Conservation (phyloP, 2,797 vertebrate species). For the Artibeus jamaicensis region DNA sequence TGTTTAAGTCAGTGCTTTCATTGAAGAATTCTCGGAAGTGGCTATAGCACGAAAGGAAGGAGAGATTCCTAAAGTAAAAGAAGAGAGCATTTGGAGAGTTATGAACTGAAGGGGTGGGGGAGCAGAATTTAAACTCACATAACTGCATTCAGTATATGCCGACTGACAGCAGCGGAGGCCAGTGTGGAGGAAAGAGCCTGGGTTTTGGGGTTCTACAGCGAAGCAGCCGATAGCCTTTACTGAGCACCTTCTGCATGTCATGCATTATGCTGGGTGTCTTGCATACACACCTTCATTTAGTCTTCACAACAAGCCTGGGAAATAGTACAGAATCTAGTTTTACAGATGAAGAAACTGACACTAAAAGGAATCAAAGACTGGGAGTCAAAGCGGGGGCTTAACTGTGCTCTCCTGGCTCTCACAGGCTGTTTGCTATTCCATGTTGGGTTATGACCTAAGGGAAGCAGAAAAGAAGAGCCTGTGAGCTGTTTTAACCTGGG, state of each 20-base stretch:
- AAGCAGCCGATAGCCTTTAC: neutral
- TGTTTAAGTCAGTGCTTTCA: conserved; percentile 31
- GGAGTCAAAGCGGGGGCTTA: neutral
- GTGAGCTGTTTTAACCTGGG: neutral
- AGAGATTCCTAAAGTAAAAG: conserved; percentile 17
- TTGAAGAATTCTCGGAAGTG: conserved; percentile 59
- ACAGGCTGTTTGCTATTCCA: neutral
- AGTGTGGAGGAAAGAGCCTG: neutral
- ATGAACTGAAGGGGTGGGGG: neutral
- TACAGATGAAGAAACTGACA: neutral
- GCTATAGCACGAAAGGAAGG: neutral
- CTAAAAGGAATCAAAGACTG: neutral
- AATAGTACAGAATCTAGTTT: neutral
- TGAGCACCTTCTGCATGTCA: neutral
- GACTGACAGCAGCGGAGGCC: neutral
- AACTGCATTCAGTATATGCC: neutral
- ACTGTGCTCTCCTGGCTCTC: neutral
- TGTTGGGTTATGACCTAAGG: neutral
- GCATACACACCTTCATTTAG: neutral
- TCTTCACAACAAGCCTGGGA: neutral
- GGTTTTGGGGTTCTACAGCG: neutral
- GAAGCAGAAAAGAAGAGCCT: neutral
- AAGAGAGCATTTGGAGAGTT: neutral
- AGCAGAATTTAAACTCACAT: neutral
- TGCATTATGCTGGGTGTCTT: neutral